Evolutionary conservation across 2,113 vertebrate species (phyloP), one percentile per base, ranked within the genome.

Genomic region (Melanocharis versteri): DNA sequence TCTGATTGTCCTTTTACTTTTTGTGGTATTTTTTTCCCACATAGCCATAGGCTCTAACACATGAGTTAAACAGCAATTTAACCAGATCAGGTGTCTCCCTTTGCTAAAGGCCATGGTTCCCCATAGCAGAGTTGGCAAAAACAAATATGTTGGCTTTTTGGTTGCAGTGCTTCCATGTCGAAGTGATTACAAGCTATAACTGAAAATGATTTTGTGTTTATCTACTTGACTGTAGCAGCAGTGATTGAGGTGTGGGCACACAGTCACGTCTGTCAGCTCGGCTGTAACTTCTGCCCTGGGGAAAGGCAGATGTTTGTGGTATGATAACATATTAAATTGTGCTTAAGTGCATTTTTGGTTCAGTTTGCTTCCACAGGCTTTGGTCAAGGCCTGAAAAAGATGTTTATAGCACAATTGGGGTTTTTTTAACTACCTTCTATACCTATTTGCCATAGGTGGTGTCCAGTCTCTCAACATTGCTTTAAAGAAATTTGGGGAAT

Each of bases 381-480:
- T 45, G n/a, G 28, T 93, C 65, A 94, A 80, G 61, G 30, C n/a
- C 44, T 89, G 53, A 76, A 87, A 82, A 89, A 79, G 30, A 72
- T 35, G 7, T 69, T 76, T 72, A 37, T 42, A 33, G 10, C 22
- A 45, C n/a, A 68, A 44, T 53, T 53, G 17, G 15, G 15, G 35
- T 7, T 51, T 42, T 64, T 86, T 83, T 57, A 89, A 26, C 26
- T 82, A 18, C 4, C 4, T 48, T 33, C 44, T 76, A 2, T 64
- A 56, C 5, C 8, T 7, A 2, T 70, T 92, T 88, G 33, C 30
- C 33, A 16, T 35, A 31, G 11, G 4, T 13, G 2, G 1, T 78
- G 11, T 71, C 28, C 28, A 51, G 20, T 66, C 30, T 77, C 18
- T 75, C 2, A 11, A 37, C 30, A 35, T 69, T 70, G 13, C 26